A percentile compares a stretch with the other conserved stretches of the same genome.
These are phyloP conservation scores for Ecdyonurus torrentis DNA, from an alignment of 2,888 invertebrate genomes.

Conservation along the genomic window DNA sequence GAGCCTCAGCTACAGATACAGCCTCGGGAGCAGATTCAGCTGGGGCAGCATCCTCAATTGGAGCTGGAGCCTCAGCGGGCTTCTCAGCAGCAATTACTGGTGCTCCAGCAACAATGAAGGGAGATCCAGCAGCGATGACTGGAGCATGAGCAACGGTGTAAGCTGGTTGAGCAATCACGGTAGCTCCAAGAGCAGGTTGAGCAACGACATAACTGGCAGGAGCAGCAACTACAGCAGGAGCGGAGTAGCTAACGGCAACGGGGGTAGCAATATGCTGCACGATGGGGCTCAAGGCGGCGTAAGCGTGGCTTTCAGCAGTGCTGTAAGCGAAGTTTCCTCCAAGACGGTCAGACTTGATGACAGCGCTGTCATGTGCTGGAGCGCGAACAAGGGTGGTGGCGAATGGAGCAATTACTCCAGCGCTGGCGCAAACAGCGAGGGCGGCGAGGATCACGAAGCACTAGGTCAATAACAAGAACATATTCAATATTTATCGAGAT, in stretches of 20 bases:
- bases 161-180: too few relatives aligned
- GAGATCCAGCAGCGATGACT: background rate
- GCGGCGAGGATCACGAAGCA: constrained; percentile 10
- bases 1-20: constrained; percentile 11
- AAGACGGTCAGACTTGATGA: constrained; percentile 32
- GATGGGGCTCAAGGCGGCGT: constrained; percentile 28
- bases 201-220: background rate
- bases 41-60: constrained; percentile 7
- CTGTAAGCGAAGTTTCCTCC: constrained; percentile 38
- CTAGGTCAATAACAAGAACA: background rate
- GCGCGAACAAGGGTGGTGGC: constrained; percentile 24
- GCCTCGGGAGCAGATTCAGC: constrained; percentile 12
- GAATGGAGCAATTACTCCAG: constrained; percentile 13
- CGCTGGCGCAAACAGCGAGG: constrained; percentile 14
- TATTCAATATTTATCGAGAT: too few relatives aligned
- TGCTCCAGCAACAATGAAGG: constrained; percentile 5
- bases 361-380: constrained; percentile 32
- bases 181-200: background rate
- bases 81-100: constrained; percentile 11
- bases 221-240: constrained; percentile 10
- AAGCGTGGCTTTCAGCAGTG: constrained; percentile 33
- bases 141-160: background rate
- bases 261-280: constrained; percentile 23
- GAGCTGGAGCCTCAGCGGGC: constrained; percentile 2
- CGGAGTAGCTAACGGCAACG: constrained; percentile 24